Base-by-base conservation (phyloP, 2,113 vertebrate species). In the Lucifuga dentata region DNA sequence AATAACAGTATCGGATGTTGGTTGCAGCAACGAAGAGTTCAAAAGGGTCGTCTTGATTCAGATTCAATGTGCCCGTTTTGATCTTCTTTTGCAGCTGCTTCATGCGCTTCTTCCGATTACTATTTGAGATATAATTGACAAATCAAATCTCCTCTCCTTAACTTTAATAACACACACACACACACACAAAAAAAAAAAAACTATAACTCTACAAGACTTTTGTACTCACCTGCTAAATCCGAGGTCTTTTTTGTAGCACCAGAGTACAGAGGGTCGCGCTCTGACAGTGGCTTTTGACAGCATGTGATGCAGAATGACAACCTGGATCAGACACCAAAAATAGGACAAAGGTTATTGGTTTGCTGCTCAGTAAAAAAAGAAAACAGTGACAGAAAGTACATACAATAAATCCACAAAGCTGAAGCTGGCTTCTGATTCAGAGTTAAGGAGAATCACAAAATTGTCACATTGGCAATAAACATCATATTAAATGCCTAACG, bases 231-330 rank as follows among this genome's bases (percentile, higher is more conserved):
- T 99, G 95, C 97, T 98, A 51, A 99, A 99, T 5, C 96, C 96
- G 21, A 99, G 91, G 23, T 99, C 97, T 65, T 99, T 97, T 55
- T 98, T 99, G 65, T 99, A 99, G 82, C 98, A 99, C 98, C 98
- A 99, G 0, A 99, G 89, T 1, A 99, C 98, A 0, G 97, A 97
- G 1, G 98, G 98, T 12, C 98, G 91, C 8, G 98, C 95, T 87
- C 88, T 95, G 48, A 99, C 95, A 0, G 94, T 69, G 2, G 98
- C 94, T 93, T 99, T 99, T 23, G 98, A 99, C 70, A 99, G 40
- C 98, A 99, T 99, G 84, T 99, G 98, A 80, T 99, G 98, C 17
- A 99, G 94, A 73, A 99, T 98, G 40, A 99, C 97, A 43, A 99
- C 98, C 98, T 99, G 90, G 11, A 36, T 17, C 43, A 75, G 16